phyloP scores from a whole-genome alignment of 2,888 invertebrate genomes.

The Dryobota labecula region DNA sequence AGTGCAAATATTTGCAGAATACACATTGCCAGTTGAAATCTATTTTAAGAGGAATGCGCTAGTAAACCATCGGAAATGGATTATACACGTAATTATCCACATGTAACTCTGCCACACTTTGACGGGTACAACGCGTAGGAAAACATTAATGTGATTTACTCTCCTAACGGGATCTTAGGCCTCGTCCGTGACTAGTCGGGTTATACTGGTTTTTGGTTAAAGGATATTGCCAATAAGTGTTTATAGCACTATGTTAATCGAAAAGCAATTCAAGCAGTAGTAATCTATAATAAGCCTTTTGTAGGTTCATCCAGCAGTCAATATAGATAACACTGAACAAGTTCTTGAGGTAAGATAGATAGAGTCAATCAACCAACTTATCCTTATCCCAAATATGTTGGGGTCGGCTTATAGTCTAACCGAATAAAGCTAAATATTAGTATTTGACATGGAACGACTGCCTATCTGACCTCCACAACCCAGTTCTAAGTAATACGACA shows the following conservation, averaged over 20 bases:
- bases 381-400: no score
- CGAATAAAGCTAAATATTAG: no score
- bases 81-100: slow-evolving; percentile 71
- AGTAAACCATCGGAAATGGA: slow-evolving; percentile 66
- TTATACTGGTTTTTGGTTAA: slow-evolving; percentile 63
- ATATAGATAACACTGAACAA: not conserved
- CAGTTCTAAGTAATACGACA: no score
- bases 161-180: slow-evolving; percentile 69
- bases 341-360: not conserved
- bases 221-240: slow-evolving; percentile 61
- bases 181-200: slow-evolving; percentile 61
- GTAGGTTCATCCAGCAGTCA: slow-evolving; percentile 10
- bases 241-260: slow-evolving; percentile 28
- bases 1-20: slow-evolving; percentile 4
- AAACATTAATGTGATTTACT: slow-evolving; percentile 79
- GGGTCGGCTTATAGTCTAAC: no score
- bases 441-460: no score
- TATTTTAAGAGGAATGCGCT: slow-evolving; percentile 39
- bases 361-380: no score
- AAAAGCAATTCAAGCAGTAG: slow-evolving; percentile 30
- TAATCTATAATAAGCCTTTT: slow-evolving; percentile 20
- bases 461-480: no score
- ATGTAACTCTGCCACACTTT: slow-evolving; percentile 61
- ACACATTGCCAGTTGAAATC: not conserved
- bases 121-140: slow-evolving; percentile 71